Conservation (phyloP, 37 sponge, comb jelly and placozoan species). For the Eunapius fragilis region DNA sequence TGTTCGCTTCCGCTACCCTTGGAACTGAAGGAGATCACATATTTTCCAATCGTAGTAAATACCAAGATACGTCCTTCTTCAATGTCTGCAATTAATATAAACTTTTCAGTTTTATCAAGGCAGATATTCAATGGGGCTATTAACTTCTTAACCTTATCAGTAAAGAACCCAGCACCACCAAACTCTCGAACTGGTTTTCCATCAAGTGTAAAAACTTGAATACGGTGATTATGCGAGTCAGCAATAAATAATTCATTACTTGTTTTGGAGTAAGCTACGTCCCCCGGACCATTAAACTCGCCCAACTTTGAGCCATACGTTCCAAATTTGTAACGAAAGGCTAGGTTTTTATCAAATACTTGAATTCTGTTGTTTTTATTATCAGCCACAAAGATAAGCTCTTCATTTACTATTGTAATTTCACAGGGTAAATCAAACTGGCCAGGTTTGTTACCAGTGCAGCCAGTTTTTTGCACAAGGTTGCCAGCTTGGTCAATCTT, state of each 20-base stretch:
- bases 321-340: neutral
- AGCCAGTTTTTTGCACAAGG: neutral
- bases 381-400: neutral
- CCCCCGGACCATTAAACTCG: neutral
- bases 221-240: neutral
- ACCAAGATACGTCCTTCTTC: neutral
- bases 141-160: neutral
- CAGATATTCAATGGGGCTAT: neutral
- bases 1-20: neutral
- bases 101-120: neutral
- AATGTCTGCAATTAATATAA: neutral
- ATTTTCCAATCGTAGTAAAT: neutral
- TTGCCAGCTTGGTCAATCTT: neutral
- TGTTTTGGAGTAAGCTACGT: neutral
- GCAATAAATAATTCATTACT: neutral
- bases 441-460: neutral
- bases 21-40: neutral
- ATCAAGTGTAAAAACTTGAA: neutral
- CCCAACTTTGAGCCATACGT: neutral
- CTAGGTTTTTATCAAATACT: neutral
- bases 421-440: neutral
- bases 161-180: neutral
- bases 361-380: neutral
- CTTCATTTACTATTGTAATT: neutral
- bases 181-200: neutral